These are phyloP conservation scores for Arge pagana DNA, from an alignment of 2,888 invertebrate genomes.

Conservation along the genomic window DNA sequence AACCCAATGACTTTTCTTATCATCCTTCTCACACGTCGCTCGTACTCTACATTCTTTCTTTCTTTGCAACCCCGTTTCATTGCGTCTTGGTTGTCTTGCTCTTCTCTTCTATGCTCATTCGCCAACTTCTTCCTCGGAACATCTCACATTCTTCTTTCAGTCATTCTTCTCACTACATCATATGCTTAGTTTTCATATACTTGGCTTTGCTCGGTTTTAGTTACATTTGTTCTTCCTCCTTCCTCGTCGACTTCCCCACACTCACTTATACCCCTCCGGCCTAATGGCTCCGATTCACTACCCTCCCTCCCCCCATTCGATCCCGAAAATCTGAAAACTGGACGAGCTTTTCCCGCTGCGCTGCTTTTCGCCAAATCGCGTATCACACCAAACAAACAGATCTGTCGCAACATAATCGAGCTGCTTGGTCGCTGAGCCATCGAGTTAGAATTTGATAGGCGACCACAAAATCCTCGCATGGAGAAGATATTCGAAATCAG, in stretches of 20 bases:
- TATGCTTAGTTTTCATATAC: too few species aligned
- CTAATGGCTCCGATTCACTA: slow-evolving; percentile 57
- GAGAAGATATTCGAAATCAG: too few species aligned
- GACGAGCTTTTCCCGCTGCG: slow-evolving; percentile 56
- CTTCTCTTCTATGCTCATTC: slow-evolving; percentile 21
- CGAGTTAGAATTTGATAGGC: too few species aligned
- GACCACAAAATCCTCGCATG: not conserved
- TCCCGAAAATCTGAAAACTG: too few species aligned
- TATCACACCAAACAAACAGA: too few species aligned
- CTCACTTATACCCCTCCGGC: slow-evolving; percentile 56
- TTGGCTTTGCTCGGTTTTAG: too few species aligned
- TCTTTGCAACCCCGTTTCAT: slow-evolving; percentile 27
- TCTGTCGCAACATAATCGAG: too few species aligned
- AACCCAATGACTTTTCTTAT: slow-evolving; percentile 25
- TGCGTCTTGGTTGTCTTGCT: slow-evolving; percentile 28
- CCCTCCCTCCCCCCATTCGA: slow-evolving; percentile 27
- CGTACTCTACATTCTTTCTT: slow-evolving; percentile 25
- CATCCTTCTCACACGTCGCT: slow-evolving; percentile 20
- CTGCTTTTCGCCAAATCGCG: slow-evolving; percentile 55
- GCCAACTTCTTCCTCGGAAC: not conserved
- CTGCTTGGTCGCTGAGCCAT: not conserved
- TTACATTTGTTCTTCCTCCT: too few species aligned
- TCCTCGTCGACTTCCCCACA: not conserved
- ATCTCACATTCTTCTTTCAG: slow-evolving; percentile 10
- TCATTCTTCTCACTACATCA: too few species aligned